A percentile compares a stretch with the other conserved stretches of the same genome.
phyloP scores from a whole-genome alignment of 1,140 invertebrate genomes.

The Diachasmimorpha longicaudata region DNA sequence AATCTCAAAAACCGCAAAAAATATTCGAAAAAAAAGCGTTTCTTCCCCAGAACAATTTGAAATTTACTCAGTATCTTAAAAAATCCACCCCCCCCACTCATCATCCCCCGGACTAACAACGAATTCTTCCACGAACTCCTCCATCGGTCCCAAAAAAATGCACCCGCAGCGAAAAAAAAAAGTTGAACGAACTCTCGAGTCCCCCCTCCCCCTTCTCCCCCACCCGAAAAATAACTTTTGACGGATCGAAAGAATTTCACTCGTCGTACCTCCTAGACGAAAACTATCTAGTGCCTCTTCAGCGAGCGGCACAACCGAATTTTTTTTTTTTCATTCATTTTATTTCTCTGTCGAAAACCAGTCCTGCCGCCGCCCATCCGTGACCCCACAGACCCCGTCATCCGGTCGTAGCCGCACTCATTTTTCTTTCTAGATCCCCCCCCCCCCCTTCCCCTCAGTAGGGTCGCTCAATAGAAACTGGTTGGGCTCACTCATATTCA shows the following conservation, averaged over 20 bases:
- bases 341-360: slow-evolving; percentile 46
- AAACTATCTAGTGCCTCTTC: background rate
- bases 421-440: slow-evolving; percentile 30
- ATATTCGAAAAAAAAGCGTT: background rate
- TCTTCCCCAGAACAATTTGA: background rate
- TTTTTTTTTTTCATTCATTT: slow-evolving; percentile 33
- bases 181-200: background rate
- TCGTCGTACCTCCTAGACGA: background rate
- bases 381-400: slow-evolving; percentile 56
- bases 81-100: background rate
- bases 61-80: background rate
- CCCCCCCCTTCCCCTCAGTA: slow-evolving; percentile 7
- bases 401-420: slow-evolving; percentile 42
- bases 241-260: background rate
- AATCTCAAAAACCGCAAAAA: background rate
- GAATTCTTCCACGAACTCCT: no score
- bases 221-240: background rate
- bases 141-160: background rate
- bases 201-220: background rate
- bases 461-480: background rate
- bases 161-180: background rate
- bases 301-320: background rate
- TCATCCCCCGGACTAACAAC: background rate
- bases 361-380: slow-evolving; percentile 57
- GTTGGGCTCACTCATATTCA: background rate